Percentiles rank a stretch among this genome's conserved stretches.
phyloP scores from a whole-genome alignment of 2,113 vertebrate species.

The Phalacrocorax carbo region DNA sequence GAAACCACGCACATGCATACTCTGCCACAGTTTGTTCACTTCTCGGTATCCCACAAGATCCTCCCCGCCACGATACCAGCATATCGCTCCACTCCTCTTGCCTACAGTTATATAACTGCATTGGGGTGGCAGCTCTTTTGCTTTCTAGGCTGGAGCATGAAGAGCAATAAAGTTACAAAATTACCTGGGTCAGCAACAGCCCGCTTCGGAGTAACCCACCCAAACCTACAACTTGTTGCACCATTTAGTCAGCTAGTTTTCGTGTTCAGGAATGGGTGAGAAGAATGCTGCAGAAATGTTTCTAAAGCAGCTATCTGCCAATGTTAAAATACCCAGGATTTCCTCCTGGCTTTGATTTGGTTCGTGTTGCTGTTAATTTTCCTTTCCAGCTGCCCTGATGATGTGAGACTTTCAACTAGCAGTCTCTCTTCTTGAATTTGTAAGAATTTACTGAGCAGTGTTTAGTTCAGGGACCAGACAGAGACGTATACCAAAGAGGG shows the following conservation, averaged over 20 bases:
- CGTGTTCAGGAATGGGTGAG: neutral
- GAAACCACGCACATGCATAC: neutral
- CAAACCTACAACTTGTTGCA: neutral
- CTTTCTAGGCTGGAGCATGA: neutral
- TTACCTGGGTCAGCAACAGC: neutral
- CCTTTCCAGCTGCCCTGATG: neutral
- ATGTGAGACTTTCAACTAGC: neutral
- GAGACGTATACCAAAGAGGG: neutral
- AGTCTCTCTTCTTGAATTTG: neutral
- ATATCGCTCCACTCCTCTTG: neutral
- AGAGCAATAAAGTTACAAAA: neutral
- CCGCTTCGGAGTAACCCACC: neutral
- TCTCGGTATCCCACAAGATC: neutral
- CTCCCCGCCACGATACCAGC: rapidly evolving
- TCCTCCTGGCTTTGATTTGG: neutral
- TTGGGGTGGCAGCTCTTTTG: neutral
- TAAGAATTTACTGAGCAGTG: neutral
- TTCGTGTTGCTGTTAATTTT: neutral
- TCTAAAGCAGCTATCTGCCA: neutral
- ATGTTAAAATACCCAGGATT: neutral
- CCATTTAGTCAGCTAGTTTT: neutral
- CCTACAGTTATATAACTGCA: neutral
- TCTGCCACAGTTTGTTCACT: neutral
- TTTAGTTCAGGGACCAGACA: neutral
- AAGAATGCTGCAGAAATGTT: neutral